Evolutionary conservation across 1,140 invertebrate genomes (phyloP).

Genomic region (Aphis gossypii): DNA sequence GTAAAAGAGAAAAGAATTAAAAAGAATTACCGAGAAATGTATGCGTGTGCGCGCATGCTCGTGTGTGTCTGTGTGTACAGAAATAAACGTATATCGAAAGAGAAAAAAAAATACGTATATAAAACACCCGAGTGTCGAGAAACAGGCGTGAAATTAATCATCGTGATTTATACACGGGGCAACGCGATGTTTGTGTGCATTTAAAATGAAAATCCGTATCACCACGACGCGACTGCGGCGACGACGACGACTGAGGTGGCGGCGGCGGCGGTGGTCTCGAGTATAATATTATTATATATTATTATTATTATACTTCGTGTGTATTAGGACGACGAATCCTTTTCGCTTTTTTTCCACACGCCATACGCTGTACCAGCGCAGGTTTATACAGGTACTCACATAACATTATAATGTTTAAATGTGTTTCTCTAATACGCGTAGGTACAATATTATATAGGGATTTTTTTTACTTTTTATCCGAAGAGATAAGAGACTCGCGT

Average conservation of each 20-base stretch:
- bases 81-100: slow-evolving; percentile 40
- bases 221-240: neutral
- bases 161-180: slow-evolving; percentile 51
- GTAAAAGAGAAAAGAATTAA: neutral
- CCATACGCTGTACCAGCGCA: neutral
- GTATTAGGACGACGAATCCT: slow-evolving; percentile 26
- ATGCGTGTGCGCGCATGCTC: neutral
- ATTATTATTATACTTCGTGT: slow-evolving; percentile 9
- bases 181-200: slow-evolving; percentile 20
- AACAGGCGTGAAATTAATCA: slow-evolving; percentile 56
- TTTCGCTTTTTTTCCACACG: neutral
- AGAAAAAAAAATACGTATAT: slow-evolving; percentile 26
- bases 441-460: neutral
- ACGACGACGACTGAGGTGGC: neutral
- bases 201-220: slow-evolving; percentile 51
- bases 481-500: neutral
- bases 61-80: neutral
- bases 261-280: neutral
- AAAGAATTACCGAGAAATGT: slow-evolving; percentile 39
- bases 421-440: neutral
- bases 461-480: neutral
- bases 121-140: slow-evolving; percentile 47
- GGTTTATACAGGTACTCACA: neutral
- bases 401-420: neutral
- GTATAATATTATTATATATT: neutral